These are phyloP conservation scores for Galendromus occidentalis DNA, from an alignment of 1,140 invertebrate species.

Conservation along the genomic window DNA sequence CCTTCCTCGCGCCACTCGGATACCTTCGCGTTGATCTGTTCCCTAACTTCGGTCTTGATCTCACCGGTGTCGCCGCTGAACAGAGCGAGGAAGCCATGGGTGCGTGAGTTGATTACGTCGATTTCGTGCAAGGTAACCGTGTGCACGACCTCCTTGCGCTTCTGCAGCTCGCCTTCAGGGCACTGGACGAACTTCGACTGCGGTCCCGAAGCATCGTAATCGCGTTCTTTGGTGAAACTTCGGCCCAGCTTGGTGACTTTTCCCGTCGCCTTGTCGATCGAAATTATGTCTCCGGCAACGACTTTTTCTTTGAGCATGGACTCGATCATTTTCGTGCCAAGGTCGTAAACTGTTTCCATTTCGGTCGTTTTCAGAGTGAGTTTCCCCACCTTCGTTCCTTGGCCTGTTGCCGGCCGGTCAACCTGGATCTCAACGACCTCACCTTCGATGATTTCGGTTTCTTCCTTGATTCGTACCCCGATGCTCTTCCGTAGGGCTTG, in stretches of 20 bases:
- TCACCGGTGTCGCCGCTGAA: conserved; percentile 98
- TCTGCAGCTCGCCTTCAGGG: conserved; percentile 94
- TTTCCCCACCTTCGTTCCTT: conserved; percentile 44
- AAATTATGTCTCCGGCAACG: conserved; percentile 62
- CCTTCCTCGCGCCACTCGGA: conserved; percentile 97
- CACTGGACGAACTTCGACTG: conserved; percentile 83
- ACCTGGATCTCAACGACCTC: conserved; percentile 96
- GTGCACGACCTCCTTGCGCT: conserved; percentile 95
- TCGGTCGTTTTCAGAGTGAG: conserved; percentile 94
- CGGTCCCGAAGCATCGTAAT: conserved; percentile 91
- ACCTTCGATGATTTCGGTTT: conserved; percentile 94
- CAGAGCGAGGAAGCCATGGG: conserved; percentile 86
- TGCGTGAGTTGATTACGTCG: conserved; percentile 91
- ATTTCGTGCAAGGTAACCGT: conserved; percentile 96
- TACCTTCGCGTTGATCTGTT: conserved; percentile 96
- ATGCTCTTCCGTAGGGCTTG: conserved; percentile 94
- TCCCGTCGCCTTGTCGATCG: conserved; percentile 91
- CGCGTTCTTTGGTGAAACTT: conserved; percentile 80
- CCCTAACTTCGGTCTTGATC: conserved; percentile 89
- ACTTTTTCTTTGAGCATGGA: conserved; percentile 88
- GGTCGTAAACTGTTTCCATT: conserved; percentile 98
- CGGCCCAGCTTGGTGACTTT: conserved; percentile 86
- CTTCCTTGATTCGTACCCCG: conserved; percentile 91
- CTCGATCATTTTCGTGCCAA: conserved; percentile 97
- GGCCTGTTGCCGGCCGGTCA: conserved; percentile 71